Evolutionary conservation across 2,888 invertebrate genomes (phyloP).

Genomic region (Leptinotarsa peninsularis): DNA sequence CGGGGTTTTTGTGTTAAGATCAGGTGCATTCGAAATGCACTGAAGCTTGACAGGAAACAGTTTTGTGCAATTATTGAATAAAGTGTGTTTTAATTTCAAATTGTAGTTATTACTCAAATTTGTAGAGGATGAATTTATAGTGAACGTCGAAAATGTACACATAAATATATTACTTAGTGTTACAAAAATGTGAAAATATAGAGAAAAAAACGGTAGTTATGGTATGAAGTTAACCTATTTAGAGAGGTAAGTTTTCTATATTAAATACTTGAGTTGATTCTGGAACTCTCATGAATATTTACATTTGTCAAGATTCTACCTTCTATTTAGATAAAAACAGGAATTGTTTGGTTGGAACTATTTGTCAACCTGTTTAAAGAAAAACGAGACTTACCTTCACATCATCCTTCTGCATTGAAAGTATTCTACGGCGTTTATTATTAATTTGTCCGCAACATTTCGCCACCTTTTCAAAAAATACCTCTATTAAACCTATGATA

Average conservation of each 20-base stretch:
- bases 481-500: too few species aligned
- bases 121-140: background rate
- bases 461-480: too few species aligned
- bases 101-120: background rate
- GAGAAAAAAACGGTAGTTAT: conserved; percentile 20
- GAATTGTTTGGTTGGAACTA: too few species aligned
- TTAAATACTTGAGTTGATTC: background rate
- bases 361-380: too few species aligned
- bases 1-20: background rate
- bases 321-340: too few species aligned
- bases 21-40: conserved; percentile 41
- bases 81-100: background rate
- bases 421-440: too few species aligned
- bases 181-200: conserved; percentile 11
- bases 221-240: conserved; percentile 25
- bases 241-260: conserved; percentile 25
- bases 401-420: too few species aligned
- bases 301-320: too few species aligned
- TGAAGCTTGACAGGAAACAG: conserved; percentile 59
- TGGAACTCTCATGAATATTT: background rate
- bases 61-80: conserved; percentile 37
- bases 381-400: too few species aligned
- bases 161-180: conserved; percentile 1
- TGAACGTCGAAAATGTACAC: background rate
- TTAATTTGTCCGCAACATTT: too few species aligned